Percentiles rank a stretch among this genome's conserved stretches.
phyloP scores from a whole-genome alignment of 2,888 invertebrate species.

The Drosophila percnosoma region DNA sequence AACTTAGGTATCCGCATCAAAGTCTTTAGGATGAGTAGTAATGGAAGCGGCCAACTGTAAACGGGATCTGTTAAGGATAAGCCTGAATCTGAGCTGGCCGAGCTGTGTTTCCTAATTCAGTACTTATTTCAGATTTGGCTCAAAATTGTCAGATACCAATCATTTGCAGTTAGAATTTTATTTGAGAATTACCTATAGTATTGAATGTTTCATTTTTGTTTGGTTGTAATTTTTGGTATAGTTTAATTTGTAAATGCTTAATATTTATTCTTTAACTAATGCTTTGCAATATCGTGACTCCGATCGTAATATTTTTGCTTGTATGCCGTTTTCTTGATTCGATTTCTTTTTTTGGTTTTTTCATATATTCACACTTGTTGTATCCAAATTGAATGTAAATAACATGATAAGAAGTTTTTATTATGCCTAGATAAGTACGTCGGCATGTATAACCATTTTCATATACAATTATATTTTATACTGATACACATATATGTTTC shows the following conservation, averaged over 20 bases:
- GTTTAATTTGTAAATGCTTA: constrained; percentile 47
- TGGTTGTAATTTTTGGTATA: constrained; percentile 20
- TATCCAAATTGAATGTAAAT: constrained; percentile 21
- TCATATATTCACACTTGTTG: constrained; percentile 12
- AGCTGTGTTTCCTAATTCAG: constrained; percentile 4
- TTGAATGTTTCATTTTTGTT: constrained; percentile 6
- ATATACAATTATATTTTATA: constrained; percentile 1
- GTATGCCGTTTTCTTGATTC: constrained; percentile 14
- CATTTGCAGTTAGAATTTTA: constrained; percentile 29
- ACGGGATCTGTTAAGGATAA: background rate
- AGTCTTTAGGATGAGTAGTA: constrained; percentile 15
- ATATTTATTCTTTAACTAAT: constrained; percentile 51
- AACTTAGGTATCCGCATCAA: constrained; percentile 18
- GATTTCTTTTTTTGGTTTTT: constrained; percentile 2
- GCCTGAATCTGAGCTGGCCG: constrained; percentile 3
- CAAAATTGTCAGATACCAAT: constrained; percentile 22
- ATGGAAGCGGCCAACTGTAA: background rate
- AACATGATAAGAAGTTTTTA: constrained; percentile 12
- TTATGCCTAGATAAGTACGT: constrained; percentile 15
- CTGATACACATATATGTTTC: constrained; percentile 1
- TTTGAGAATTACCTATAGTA: constrained; percentile 60
- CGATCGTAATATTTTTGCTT: constrained; percentile 27
- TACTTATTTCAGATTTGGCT: constrained; percentile 19
- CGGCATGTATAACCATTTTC: background rate
- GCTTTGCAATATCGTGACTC: constrained; percentile 37